phyloP scores from a whole-genome alignment of 2,888 invertebrate species.

The Dorcus hopei region DNA sequence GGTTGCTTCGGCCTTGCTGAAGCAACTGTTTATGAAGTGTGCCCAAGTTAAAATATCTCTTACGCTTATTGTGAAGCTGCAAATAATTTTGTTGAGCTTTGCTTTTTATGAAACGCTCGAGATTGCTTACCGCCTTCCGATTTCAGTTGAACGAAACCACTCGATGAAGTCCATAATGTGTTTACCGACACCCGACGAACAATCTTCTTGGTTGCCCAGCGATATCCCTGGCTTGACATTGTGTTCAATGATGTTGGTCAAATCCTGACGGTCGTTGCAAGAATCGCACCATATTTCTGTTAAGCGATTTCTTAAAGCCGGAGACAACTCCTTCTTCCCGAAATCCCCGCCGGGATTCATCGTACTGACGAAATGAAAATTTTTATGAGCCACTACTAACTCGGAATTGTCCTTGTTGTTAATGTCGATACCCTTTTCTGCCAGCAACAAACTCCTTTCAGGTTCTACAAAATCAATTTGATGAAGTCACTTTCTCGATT shows the following conservation, averaged over 20 bases:
- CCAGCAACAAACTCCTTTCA: constrained; percentile 83
- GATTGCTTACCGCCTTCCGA: constrained; percentile 58
- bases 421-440: constrained; percentile 80
- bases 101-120: background rate
- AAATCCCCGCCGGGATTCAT: constrained; percentile 99
- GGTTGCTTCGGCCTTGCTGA: constrained; percentile 47
- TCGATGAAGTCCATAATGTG: constrained; percentile 77
- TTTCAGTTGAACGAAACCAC: constrained; percentile 69
- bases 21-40: constrained; percentile 74
- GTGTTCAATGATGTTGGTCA: constrained; percentile 76
- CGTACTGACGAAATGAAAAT: constrained; percentile 91
- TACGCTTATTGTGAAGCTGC: constrained; percentile 80
- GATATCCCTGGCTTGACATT: constrained; percentile 63
- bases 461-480: constrained; percentile 60
- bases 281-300: constrained; percentile 98
- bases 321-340: constrained; percentile 98
- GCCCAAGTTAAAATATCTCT: constrained; percentile 93
- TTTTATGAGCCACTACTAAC: constrained; percentile 62
- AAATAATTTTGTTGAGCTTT: constrained; percentile 26
- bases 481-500: constrained; percentile 7
- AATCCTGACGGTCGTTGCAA: constrained; percentile 68
- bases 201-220: constrained; percentile 54
- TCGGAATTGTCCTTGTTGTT: constrained; percentile 52
- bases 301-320: constrained; percentile 93
- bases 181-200: constrained; percentile 60